Evolutionary conservation across 1,140 invertebrate species (phyloP).

Genomic region (Atopsyche davidsoni): DNA sequence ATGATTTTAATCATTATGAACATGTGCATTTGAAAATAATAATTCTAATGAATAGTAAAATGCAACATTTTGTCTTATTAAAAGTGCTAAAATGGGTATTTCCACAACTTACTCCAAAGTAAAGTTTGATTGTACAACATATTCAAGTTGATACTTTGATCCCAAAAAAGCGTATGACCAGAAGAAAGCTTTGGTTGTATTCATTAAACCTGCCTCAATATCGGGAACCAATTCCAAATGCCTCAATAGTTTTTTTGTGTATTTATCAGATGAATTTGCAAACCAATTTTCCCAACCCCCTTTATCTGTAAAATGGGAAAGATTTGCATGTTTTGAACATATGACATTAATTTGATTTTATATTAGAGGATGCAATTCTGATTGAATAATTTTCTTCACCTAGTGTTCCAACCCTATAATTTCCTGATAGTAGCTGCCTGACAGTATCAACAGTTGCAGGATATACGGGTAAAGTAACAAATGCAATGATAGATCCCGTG

Average conservation of each 20-base stretch:
- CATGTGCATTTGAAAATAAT: no score
- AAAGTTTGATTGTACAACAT: conserved; percentile 62
- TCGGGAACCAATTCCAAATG: conserved; percentile 59
- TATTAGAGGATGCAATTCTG: no score
- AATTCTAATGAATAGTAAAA: no score
- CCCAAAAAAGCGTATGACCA: conserved; percentile 68
- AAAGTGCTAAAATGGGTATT: no score
- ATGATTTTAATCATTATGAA: no score
- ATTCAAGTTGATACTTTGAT: conserved; percentile 59
- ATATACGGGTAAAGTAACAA: conserved; percentile 66
- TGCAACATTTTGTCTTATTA: not conserved
- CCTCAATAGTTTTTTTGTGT: conserved; percentile 53
- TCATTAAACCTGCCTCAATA: conserved; percentile 57
- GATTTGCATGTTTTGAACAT: no score
- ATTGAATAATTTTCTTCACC: no score
- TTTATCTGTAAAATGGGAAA: conserved; percentile 57
- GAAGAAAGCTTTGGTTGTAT: conserved; percentile 63
- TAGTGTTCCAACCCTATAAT: conserved; percentile 56
- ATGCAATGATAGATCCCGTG: conserved; percentile 72
- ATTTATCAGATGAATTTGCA: conserved; percentile 52
- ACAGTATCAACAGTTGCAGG: conserved; percentile 62
- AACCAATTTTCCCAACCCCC: conserved; percentile 67
- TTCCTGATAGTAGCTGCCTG: conserved; percentile 51
- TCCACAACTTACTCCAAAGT: conserved; percentile 47
- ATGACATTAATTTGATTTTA: no score